Conservation (phyloP, 1,140 invertebrate genomes). For the Lucilia cuprina region DNA sequence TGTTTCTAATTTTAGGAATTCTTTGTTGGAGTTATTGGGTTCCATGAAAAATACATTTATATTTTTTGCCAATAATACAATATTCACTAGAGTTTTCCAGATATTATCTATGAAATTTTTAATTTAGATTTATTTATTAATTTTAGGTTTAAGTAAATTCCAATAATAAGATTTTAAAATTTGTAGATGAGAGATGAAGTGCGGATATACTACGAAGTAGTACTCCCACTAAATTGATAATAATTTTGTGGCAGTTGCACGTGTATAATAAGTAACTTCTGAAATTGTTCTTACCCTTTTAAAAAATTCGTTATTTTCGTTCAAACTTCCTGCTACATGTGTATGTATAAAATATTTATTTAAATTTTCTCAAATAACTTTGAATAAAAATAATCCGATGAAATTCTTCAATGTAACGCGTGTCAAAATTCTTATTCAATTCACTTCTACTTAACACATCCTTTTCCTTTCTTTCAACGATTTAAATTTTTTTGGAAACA, state of each 20-base stretch:
- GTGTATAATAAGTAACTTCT: no score
- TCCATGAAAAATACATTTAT: not conserved
- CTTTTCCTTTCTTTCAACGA: slow-evolving; percentile 11
- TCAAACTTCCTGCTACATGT: no score
- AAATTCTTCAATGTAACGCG: not conserved
- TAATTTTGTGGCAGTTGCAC: no score
- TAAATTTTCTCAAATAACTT: no score
- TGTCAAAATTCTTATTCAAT: not conserved
- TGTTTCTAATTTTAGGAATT: not conserved
- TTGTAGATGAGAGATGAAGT: no score
- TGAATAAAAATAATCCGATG: not conserved
- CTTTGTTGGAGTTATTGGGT: slow-evolving; percentile 1
- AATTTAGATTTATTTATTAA: not conserved
- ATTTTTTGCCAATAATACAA: not conserved
- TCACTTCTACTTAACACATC: not conserved
- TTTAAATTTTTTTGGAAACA: not conserved
- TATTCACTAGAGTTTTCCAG: not conserved
- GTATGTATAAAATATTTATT: no score
- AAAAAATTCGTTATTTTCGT: no score
- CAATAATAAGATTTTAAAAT: not conserved
- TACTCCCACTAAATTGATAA: no score
- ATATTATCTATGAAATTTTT: slow-evolving; percentile 26
- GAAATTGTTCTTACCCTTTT: no score
- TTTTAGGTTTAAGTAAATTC: not conserved
- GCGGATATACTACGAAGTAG: no score